Evolutionary conservation across 2,888 invertebrate species (phyloP).

Genomic region (Alsophila aescularia): DNA sequence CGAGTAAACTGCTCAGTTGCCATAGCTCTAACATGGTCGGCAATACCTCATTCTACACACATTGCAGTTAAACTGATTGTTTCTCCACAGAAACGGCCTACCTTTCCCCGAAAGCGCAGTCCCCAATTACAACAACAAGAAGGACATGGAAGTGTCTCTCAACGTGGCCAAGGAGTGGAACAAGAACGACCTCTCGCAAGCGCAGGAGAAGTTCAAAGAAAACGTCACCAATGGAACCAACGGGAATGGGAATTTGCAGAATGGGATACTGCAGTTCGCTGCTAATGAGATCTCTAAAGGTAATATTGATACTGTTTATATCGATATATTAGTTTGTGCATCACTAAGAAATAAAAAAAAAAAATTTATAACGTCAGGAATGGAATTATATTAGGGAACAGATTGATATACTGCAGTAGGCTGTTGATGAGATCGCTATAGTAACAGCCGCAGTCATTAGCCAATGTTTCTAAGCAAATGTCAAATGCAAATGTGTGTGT

Average conservation of each 20-base stretch:
- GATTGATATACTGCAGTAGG: too few species aligned
- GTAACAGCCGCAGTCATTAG: too few species aligned
- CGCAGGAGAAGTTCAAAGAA: conserved; percentile 67
- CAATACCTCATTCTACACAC: too few species aligned
- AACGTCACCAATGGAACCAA: conserved; percentile 65
- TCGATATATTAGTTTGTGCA: background rate
- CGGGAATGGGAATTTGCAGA: conserved; percentile 69
- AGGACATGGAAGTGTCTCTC: conserved; percentile 70
- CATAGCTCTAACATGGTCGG: too few species aligned
- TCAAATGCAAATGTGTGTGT: too few species aligned
- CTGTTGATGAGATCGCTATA: too few species aligned
- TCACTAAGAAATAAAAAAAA: too few species aligned
- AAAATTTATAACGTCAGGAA: too few species aligned
- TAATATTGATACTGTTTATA: conserved; percentile 22
- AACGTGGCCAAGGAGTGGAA: conserved; percentile 62
- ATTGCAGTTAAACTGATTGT: too few species aligned
- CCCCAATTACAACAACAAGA: conserved; percentile 82
- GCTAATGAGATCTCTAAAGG: conserved; percentile 87
- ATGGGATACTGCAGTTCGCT: conserved; percentile 82
- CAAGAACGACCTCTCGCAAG: conserved; percentile 81
- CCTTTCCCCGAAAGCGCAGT: conserved; percentile 86
- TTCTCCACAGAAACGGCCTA: conserved; percentile 83
- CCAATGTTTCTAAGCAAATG: too few species aligned
- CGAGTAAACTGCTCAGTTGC: too few species aligned
- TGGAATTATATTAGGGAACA: too few species aligned